phyloP scores from a whole-genome alignment of 64 coral and sea anemone species.

The Anthopleura sola region DNA sequence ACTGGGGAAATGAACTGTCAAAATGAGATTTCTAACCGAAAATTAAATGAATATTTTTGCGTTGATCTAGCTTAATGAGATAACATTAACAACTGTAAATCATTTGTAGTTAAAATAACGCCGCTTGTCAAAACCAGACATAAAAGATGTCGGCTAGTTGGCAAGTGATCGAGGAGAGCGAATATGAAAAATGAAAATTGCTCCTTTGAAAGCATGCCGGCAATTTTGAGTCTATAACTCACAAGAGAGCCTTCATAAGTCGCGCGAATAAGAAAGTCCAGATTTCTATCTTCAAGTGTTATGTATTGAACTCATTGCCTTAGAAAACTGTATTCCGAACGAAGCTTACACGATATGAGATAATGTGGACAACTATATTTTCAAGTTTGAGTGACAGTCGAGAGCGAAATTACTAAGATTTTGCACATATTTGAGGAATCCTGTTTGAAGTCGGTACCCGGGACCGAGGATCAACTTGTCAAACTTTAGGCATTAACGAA shows the following conservation, averaged over 20 bases:
- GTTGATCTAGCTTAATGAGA: slow-evolving; percentile 99
- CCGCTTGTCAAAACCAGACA: slow-evolving; percentile 72
- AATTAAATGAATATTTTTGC: slow-evolving; percentile 99
- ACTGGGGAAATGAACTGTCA: slow-evolving; percentile 95
- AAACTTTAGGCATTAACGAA: slow-evolving; percentile 33
- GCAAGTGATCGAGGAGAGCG: slow-evolving; percentile 48
- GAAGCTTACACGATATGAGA: background rate
- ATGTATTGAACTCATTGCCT: slow-evolving; percentile 11
- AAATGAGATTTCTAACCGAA: slow-evolving; percentile 85
- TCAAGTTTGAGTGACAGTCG: background rate
- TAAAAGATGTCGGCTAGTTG: slow-evolving; percentile 54
- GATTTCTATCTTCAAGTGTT: slow-evolving; percentile 44
- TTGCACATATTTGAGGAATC: slow-evolving; percentile 30
- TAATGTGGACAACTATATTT: background rate
- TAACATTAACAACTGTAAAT: slow-evolving; percentile 99
- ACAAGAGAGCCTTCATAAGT: slow-evolving; percentile 38
- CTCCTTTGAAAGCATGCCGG: slow-evolving; percentile 41
- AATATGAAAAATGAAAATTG: slow-evolving; percentile 95
- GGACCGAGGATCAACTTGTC: slow-evolving; percentile 15
- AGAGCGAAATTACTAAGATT: slow-evolving; percentile 31
- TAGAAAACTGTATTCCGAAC: background rate
- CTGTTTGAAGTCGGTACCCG: slow-evolving; percentile 39
- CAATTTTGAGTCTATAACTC: slow-evolving; percentile 42
- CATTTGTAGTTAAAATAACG: slow-evolving; percentile 92
- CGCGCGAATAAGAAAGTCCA: slow-evolving; percentile 37